phyloP scores from a whole-genome alignment of 30 jellyfish, hydroid and myxozoan genomes.

The Clytia hemisphaerica region DNA sequence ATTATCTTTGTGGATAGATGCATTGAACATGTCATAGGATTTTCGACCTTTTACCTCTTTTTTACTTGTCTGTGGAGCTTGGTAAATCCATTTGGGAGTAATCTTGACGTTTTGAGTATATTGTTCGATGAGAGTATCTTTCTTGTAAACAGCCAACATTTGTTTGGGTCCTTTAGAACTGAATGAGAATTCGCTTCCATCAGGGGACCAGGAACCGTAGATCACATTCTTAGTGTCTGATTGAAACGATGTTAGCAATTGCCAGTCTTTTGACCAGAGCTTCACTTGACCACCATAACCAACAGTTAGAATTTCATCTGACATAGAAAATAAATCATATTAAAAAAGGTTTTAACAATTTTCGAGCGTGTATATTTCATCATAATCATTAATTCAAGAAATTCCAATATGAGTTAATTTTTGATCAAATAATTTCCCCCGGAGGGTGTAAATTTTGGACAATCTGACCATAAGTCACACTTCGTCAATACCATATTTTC shows the following conservation, averaged over 20 bases:
- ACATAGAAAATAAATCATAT: not conserved
- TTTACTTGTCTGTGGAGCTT: conserved; percentile 3
- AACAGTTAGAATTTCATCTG: conserved; percentile 20
- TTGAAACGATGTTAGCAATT: conserved; percentile 19
- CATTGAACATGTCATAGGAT: conserved; percentile 29
- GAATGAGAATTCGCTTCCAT: conserved; percentile 46
- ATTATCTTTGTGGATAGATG: conserved; percentile 32
- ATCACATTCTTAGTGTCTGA: conserved; percentile 55
- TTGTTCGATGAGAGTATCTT: not conserved
- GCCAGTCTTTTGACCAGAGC: conserved; percentile 19
- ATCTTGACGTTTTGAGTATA: not conserved
- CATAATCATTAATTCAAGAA: no score
- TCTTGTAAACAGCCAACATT: conserved; percentile 39
- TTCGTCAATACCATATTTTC: no score
- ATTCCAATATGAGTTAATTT: no score
- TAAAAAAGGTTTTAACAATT: no score
- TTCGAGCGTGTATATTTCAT: no score
- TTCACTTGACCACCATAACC: conserved; percentile 66
- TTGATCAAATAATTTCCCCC: no score
- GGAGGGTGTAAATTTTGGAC: no score
- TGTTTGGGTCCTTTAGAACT: conserved; percentile 65
- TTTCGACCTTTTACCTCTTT: not conserved
- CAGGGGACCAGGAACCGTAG: conserved; percentile 71
- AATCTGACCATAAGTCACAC: no score
- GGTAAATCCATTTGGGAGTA: not conserved